Evolutionary conservation across 2,113 vertebrate genomes (phyloP), one percentile per base, ranked within the genome.

Genomic region (Sphyrna mokarran): DNA sequence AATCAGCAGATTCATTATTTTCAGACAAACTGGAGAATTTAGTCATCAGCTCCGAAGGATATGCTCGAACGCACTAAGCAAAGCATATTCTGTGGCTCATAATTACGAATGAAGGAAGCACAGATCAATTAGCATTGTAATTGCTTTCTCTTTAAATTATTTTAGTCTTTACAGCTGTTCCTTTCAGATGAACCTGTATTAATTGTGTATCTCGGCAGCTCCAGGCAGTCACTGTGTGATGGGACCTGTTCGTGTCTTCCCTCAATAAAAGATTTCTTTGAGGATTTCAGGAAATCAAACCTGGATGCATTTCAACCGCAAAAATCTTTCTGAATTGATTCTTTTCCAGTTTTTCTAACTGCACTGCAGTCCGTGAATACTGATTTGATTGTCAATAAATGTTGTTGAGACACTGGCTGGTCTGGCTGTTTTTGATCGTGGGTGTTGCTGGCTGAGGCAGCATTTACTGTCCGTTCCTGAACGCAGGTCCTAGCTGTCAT

Each of bases 111-210:
- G 89, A 93, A 93, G 66, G 89, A 68, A 93, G 80, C 80, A 93
- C 33, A 93, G 89, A 93, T 93, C 89, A 93, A 93, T 93, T 93
- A 93, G 89, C 89, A 66, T 68, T 66, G 89, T 93, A 93, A 93
- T 93, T 93, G 89, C 61, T n/a, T 93, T 93, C 89, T n/a, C 61
- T 40, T 93, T 93, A 93, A 93, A 93, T 93, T 58, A 89, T 89
- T 66, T 93, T 66, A 66, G 87, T 90, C 61, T 68, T 93, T 93
- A 93, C 89, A 93, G 61, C 61, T 93, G 89, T 93, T 66, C 61
- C 61, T 66, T 93, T 63, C 89, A 93, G 89, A 93, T 93, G 66
- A 93, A 93, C 89, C 33, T 93, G 61, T 63, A 93, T 93, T 93
- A 93, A 93, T 66, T 93, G 89, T 22, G 61, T 68, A 93, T 93